Percentiles rank a stretch among this genome's conserved stretches.
Evolutionary conservation across 2,113 vertebrate species (phyloP).

Genomic region (Ciconia stormi): DNA sequence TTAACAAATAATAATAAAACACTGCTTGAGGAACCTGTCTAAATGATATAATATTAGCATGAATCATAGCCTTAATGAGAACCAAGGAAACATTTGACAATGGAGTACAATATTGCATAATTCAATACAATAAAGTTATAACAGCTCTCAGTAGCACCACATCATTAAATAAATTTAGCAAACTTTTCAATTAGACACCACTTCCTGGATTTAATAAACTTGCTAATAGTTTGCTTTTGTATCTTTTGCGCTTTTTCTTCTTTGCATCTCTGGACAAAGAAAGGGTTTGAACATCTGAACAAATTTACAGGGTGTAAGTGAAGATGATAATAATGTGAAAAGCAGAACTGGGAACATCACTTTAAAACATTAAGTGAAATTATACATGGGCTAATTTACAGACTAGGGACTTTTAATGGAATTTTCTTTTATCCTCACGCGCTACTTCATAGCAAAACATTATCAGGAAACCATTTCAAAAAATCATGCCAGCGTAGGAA

Average conservation of each 20-base stretch:
- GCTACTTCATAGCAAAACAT: conserved; percentile 17
- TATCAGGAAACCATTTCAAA: conserved; percentile 35
- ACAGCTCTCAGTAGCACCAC: not conserved
- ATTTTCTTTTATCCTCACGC: conserved; percentile 10
- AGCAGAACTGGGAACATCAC: not conserved
- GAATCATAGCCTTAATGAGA: conserved; percentile 60
- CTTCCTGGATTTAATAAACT: not conserved
- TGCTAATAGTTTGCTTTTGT: not conserved
- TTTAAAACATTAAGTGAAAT: conserved; percentile 30
- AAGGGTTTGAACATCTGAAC: not conserved
- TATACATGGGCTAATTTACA: conserved; percentile 11
- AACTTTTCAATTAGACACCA: conserved; percentile 44
- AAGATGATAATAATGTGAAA: not conserved
- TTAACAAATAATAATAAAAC: conserved; percentile 67
- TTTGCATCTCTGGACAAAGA: not conserved
- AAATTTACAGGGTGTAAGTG: not conserved
- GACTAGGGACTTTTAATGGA: not conserved
- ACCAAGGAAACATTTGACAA: conserved; percentile 48
- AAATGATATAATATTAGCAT: conserved; percentile 53
- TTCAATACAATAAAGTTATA: conserved; percentile 34
- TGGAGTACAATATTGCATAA: conserved; percentile 30
- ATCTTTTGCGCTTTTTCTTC: not conserved
- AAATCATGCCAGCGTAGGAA: not conserved
- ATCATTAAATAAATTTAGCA: conserved; percentile 30
- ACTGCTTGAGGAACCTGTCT: conserved; percentile 56